These are phyloP conservation scores for Caenorhabditis sp. DNA, from an alignment of 2,888 invertebrate species.

Conservation along the genomic window DNA sequence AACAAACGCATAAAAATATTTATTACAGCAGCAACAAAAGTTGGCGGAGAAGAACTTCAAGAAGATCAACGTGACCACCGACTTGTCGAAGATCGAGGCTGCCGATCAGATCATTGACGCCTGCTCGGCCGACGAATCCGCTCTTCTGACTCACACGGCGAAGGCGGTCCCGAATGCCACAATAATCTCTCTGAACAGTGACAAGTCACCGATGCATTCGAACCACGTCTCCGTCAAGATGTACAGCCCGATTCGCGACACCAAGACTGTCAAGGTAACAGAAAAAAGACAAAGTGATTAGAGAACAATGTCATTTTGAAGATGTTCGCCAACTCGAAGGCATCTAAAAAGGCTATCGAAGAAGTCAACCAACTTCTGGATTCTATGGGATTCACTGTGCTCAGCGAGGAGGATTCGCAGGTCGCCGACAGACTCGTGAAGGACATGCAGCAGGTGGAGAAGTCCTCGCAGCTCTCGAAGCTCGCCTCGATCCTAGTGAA, in stretches of 20 bases:
- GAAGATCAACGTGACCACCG: conserved; percentile 48
- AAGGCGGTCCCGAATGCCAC: conserved; percentile 52
- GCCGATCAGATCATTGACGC: conserved; percentile 59
- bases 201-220: conserved; percentile 51
- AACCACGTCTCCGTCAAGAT: conserved; percentile 57
- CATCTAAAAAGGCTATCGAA: conserved; percentile 38
- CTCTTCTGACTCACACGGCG: conserved; percentile 36
- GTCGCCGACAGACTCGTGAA: conserved; percentile 51
- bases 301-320: conserved; percentile 17
- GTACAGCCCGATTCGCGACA: conserved; percentile 56
- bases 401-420: conserved; percentile 55
- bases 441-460: conserved; percentile 55
- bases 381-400: conserved; percentile 52
- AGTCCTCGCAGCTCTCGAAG: conserved; percentile 46
- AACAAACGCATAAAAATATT: not conserved
- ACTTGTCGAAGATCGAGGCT: conserved; percentile 46
- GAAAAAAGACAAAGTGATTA: not conserved
- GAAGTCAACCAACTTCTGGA: conserved; percentile 38
- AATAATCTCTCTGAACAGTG: conserved; percentile 53
- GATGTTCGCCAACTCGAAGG: conserved; percentile 49
- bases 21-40: conserved; percentile 47
- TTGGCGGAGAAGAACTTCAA: conserved; percentile 53
- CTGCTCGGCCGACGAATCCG: conserved; percentile 43
- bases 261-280: conserved; percentile 50
- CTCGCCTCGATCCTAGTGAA: conserved; percentile 47